Percentiles rank a stretch among this genome's conserved stretches.
Conservation (phyloP, 2,888 invertebrate genomes). For the Catotricha subobsoleta region DNA sequence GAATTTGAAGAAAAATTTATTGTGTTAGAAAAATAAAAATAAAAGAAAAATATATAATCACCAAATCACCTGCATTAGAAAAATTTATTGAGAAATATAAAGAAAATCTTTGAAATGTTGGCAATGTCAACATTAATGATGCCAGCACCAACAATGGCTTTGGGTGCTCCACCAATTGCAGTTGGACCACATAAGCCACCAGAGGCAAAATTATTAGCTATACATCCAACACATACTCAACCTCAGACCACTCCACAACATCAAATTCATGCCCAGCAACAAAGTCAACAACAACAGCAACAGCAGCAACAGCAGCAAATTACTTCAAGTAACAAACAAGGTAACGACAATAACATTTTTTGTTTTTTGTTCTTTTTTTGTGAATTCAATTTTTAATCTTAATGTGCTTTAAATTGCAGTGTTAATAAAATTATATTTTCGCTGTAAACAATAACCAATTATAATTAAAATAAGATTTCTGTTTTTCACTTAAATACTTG, state of each 20-base stretch:
- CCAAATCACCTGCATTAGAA: too few relatives aligned
- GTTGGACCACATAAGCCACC: conserved; percentile 31
- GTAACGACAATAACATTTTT: conserved; percentile 1
- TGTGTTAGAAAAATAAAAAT: too few relatives aligned
- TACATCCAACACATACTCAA: conserved; percentile 27
- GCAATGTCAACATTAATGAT: conserved; percentile 32
- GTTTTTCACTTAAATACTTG: too few relatives aligned
- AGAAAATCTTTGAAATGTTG: too few relatives aligned
- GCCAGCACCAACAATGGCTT: conserved; percentile 30
- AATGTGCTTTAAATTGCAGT: too few relatives aligned
- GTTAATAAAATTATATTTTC: too few relatives aligned
- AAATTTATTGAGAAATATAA: too few relatives aligned
- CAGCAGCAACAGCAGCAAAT: conserved; percentile 13
- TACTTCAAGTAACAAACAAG: conserved; percentile 4
- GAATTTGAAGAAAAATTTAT: too few relatives aligned
- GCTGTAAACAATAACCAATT: too few relatives aligned
- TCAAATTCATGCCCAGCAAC: conserved; percentile 11
- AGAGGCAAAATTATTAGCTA: conserved; percentile 29
- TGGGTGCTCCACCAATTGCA: conserved; percentile 29
- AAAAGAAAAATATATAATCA: too few relatives aligned
- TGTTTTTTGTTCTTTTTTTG: background rate
- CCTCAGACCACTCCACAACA: conserved; percentile 12
- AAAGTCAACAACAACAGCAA: conserved; percentile 20
- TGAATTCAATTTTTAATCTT: too few relatives aligned
- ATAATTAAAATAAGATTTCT: too few relatives aligned